These are phyloP conservation scores for Stegastes partitus DNA, from an alignment of 2,113 vertebrate species.

Conservation along the genomic window DNA sequence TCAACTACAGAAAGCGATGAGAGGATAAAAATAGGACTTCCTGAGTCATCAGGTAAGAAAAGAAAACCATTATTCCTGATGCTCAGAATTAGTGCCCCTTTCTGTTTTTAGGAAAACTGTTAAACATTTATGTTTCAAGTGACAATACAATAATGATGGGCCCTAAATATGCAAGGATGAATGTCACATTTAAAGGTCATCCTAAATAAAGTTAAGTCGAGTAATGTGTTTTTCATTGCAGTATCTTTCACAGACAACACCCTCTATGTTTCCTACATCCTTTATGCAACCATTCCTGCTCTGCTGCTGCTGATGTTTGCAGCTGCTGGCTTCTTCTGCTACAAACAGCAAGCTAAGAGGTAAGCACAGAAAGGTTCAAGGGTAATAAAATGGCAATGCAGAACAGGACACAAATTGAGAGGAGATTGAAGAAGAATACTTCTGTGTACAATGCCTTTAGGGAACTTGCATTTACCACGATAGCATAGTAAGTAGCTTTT, in stretches of 20 bases:
- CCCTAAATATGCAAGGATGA: no score
- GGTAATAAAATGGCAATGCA: no score
- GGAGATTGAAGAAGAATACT: background rate
- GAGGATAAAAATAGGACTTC: slow-evolving; percentile 75
- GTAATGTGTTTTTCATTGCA: slow-evolving; percentile 42
- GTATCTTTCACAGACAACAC: slow-evolving; percentile 81
- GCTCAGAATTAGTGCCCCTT: no score
- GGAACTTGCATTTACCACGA: no score
- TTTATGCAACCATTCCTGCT: slow-evolving; percentile 87
- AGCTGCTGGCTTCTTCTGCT: slow-evolving; percentile 84
- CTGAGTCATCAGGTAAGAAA: slow-evolving; percentile 85
- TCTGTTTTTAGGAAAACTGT: slow-evolving; percentile 4
- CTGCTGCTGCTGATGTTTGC: slow-evolving; percentile 87
- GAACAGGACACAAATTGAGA: no score
- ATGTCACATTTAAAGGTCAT: background rate
- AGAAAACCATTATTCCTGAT: background rate
- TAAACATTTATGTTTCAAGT: background rate
- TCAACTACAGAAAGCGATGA: slow-evolving; percentile 78
- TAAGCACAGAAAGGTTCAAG: slow-evolving; percentile 34
- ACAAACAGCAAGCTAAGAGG: slow-evolving; percentile 82
- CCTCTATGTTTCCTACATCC: slow-evolving; percentile 86
- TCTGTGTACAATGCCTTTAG: background rate
- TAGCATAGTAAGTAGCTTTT: background rate
- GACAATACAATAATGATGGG: no score
- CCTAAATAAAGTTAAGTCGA: background rate